Conservation (phyloP, 2,888 invertebrate species). For the Galerucella pusilla region DNA sequence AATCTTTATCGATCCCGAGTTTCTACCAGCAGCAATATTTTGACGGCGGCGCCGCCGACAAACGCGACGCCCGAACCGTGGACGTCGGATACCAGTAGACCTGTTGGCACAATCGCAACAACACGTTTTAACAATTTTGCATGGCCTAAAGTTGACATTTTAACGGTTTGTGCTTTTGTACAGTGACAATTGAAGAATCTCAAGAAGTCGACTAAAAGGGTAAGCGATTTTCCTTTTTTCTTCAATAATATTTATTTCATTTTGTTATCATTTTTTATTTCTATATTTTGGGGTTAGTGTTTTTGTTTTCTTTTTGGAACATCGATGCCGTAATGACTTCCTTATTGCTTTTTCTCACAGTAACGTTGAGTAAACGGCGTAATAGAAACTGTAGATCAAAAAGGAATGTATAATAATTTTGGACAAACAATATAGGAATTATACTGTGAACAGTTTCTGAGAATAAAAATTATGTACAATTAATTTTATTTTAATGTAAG, state of each 20-base stretch:
- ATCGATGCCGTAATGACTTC: conserved; percentile 5
- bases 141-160: conserved; percentile 46
- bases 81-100: conserved; percentile 47
- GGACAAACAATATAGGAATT: too few species aligned
- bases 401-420: neutral
- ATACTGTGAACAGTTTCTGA: too few species aligned
- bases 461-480: too few species aligned
- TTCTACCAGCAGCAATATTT: conserved; percentile 12
- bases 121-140: conserved; percentile 33
- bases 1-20: conserved; percentile 26
- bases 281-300: conserved; percentile 14
- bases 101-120: conserved; percentile 47
- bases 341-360: conserved; percentile 10
- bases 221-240: neutral
- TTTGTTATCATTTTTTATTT: neutral
- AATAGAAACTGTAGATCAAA: neutral
- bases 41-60: conserved; percentile 40
- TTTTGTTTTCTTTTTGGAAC: conserved; percentile 20
- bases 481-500: too few species aligned
- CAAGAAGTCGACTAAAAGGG: neutral
- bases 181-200: neutral
- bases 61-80: conserved; percentile 41
- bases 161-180: neutral
- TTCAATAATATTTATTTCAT: neutral
- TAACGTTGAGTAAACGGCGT: neutral